Conservation (phyloP, 2,797 vertebrate genomes). For the Melanotaenia boesemani region DNA sequence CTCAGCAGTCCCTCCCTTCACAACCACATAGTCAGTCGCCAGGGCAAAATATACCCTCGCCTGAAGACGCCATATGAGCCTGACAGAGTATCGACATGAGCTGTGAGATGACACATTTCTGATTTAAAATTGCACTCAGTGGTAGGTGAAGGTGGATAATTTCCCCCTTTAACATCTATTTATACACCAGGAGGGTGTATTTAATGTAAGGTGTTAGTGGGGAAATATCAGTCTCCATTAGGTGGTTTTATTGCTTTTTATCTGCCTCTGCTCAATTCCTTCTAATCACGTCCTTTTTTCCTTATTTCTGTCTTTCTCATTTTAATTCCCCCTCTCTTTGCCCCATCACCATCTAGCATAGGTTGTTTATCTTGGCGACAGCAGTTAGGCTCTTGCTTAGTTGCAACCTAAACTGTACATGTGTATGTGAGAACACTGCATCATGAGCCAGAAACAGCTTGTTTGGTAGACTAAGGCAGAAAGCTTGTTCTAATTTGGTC, state of each 20-base stretch:
- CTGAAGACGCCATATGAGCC: conserved; percentile 68
- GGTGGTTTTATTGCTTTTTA: conserved; percentile 2
- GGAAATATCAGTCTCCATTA: conserved; percentile 8
- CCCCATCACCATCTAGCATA: conserved; percentile 11
- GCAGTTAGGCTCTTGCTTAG: background rate
- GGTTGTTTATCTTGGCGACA: conserved; percentile 3
- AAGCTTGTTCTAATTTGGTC: conserved; percentile 15
- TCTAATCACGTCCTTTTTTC: background rate
- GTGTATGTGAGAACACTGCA: conserved; percentile 3
- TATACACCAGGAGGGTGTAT: conserved; percentile 28
- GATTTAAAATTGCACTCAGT: conserved; percentile 15
- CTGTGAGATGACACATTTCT: conserved; percentile 17
- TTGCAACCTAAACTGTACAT: conserved; percentile 8
- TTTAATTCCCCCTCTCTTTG: background rate
- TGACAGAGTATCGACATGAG: conserved; percentile 11
- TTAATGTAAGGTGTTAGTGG: conserved; percentile 15
- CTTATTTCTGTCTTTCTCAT: background rate
- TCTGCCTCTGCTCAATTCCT: background rate
- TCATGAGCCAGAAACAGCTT: background rate
- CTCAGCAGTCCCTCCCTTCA: conserved; percentile 48
- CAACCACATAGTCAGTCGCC: conserved; percentile 51
- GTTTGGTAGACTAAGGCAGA: conserved; percentile 15
- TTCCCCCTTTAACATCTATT: conserved; percentile 25
- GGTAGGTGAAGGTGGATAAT: conserved; percentile 1
- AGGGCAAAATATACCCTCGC: conserved; percentile 54